These are phyloP conservation scores for Drosophila diplacantha DNA, from an alignment of 2,888 invertebrate genomes.

Conservation along the genomic window DNA sequence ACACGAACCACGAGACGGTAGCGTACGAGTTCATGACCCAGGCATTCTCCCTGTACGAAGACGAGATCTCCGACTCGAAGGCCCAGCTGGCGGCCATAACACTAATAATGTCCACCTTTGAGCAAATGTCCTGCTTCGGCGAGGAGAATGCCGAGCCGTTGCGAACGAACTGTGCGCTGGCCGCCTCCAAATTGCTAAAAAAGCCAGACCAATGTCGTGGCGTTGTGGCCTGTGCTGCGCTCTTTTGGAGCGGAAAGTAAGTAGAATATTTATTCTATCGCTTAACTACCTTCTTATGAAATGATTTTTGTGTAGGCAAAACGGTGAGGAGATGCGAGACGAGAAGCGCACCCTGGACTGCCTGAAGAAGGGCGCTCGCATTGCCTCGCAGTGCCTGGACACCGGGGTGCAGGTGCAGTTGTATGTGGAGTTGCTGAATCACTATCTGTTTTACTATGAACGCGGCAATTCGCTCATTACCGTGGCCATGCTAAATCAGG, in stretches of 20 bases:
- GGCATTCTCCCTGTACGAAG: conserved; percentile 98
- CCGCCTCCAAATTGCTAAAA: conserved; percentile 96
- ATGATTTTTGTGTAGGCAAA: conserved; percentile 65
- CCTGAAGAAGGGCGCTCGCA: conserved; percentile 94
- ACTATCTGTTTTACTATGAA: conserved; percentile 95
- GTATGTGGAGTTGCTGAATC: conserved; percentile 94
- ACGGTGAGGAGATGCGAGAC: conserved; percentile 86
- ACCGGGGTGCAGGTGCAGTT: conserved; percentile 96
- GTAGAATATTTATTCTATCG: conserved; percentile 8
- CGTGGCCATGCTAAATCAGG: conserved; percentile 80
- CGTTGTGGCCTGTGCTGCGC: conserved; percentile 94
- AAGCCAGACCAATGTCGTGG: conserved; percentile 99
- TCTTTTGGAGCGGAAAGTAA: conserved; percentile 96
- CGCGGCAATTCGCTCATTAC: conserved; percentile 85
- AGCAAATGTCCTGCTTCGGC: conserved; percentile 95
- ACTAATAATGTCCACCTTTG: conserved; percentile 95
- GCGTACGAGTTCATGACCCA: conserved; percentile 98
- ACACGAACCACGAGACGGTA: conserved; percentile 96
- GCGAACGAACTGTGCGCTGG: conserved; percentile 95
- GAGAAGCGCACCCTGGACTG: conserved; percentile 95
- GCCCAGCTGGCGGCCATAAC: conserved; percentile 97
- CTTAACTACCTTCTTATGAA: background rate
- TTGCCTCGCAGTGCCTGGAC: conserved; percentile 99
- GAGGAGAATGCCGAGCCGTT: conserved; percentile 98
- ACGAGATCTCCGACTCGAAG: conserved; percentile 98